Conservation (phyloP, 2,113 vertebrate genomes). For the Diphyllodes magnificus region DNA sequence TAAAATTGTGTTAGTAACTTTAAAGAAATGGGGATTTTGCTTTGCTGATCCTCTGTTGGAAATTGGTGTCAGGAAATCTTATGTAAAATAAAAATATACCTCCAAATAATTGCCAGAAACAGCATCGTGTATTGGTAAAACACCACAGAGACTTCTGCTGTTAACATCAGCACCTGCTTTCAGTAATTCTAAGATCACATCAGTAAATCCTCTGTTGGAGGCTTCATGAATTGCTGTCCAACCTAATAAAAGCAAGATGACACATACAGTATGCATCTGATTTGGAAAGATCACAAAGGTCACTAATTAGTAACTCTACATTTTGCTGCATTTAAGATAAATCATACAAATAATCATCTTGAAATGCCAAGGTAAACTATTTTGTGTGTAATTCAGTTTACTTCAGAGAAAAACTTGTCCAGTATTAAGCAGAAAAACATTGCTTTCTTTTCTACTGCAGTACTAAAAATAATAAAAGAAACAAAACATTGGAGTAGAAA, state of each 20-base stretch:
- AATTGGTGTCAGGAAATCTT: background rate
- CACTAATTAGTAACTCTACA: background rate
- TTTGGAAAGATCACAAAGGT: background rate
- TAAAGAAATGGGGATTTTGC: background rate
- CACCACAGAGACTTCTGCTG: constrained; percentile 66
- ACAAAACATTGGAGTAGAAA: background rate
- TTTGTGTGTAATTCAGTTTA: background rate
- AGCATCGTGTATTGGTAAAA: constrained; percentile 80
- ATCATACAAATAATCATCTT: background rate
- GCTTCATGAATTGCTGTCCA: constrained; percentile 87
- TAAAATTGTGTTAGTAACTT: background rate
- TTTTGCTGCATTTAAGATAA: background rate
- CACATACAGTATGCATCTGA: background rate
- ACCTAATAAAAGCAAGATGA: constrained; percentile 67
- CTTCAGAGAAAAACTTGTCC: background rate
- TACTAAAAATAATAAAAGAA: background rate
- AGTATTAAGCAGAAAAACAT: background rate
- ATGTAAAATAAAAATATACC: constrained; percentile 60
- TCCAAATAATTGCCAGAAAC: constrained; percentile 70
- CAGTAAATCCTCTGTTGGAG: constrained; percentile 49
- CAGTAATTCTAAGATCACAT: constrained; percentile 76
- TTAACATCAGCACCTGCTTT: constrained; percentile 79
- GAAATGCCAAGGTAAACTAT: background rate
- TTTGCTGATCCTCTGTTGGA: background rate
- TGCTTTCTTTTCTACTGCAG: background rate